Percentiles rank a stretch among this genome's conserved stretches.
Evolutionary conservation across 2,113 vertebrate species (phyloP).

Genomic region (Sakesphorus luctuosus): DNA sequence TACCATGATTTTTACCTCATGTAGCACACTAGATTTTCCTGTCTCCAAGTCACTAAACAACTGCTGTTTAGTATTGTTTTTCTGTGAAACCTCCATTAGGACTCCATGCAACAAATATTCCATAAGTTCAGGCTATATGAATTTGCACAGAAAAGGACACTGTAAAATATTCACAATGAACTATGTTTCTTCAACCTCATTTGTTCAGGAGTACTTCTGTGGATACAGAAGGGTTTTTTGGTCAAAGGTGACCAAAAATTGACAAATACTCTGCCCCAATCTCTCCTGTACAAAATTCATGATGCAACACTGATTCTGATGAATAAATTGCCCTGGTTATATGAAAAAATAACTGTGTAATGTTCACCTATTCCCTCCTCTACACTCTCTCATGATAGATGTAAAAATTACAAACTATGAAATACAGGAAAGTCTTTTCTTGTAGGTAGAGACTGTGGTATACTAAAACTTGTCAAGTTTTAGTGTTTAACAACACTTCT

Average conservation of each 20-base stretch:
- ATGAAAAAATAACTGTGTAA: background rate
- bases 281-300: background rate
- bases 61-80: background rate
- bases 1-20: background rate
- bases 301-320: background rate
- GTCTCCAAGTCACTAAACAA: background rate
- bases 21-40: background rate
- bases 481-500: background rate
- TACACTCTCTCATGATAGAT: too few relatives aligned
- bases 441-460: background rate
- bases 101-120: background rate
- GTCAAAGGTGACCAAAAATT: background rate
- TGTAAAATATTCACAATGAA: background rate
- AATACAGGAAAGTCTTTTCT: background rate
- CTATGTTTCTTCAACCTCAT: background rate
- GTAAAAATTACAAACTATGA: background rate
- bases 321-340: background rate
- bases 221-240: background rate
- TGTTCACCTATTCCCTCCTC: background rate
- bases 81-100: background rate
- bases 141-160: background rate
- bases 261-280: background rate
- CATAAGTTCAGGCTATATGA: background rate
- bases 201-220: background rate
- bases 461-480: background rate